phyloP scores from a whole-genome alignment of 1,140 invertebrate genomes.

The Homarus americanus region DNA sequence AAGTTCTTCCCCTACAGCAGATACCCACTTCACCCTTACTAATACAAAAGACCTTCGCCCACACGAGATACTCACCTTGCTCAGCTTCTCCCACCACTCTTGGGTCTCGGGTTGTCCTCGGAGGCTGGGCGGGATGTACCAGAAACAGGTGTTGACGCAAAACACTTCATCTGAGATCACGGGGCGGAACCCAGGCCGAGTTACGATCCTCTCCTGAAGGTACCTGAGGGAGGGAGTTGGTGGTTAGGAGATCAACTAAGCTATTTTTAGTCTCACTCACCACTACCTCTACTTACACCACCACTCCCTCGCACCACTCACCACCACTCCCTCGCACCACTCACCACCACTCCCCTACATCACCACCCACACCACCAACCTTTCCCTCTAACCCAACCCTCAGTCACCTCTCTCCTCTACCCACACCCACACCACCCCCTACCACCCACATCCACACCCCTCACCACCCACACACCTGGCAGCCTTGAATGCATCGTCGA shows the following conservation, averaged over 20 bases:
- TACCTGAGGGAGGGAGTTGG: slow-evolving; percentile 72
- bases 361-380: no score
- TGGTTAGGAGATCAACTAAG: no score
- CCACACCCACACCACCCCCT: neutral
- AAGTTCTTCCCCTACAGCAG: neutral
- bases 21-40: no score
- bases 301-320: no score
- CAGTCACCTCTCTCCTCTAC: no score
- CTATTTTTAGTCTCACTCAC: no score
- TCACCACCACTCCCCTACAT: no score
- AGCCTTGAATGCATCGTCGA: slow-evolving; percentile 84
- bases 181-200: slow-evolving; percentile 75
- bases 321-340: no score
- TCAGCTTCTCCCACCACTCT: slow-evolving; percentile 85
- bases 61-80: slow-evolving; percentile 84
- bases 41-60: no score
- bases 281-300: no score
- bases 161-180: slow-evolving; percentile 81
- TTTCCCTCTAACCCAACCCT: no score
- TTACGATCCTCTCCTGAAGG: slow-evolving; percentile 68
- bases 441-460: neutral
- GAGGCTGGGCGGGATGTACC: slow-evolving; percentile 91
- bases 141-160: slow-evolving; percentile 93
- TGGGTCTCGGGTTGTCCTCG: slow-evolving; percentile 81
- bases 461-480: slow-evolving; percentile 38